These are phyloP conservation scores for Sylvilagus floridanus DNA, from an alignment of 2,797 vertebrate species.

Conservation along the genomic window DNA sequence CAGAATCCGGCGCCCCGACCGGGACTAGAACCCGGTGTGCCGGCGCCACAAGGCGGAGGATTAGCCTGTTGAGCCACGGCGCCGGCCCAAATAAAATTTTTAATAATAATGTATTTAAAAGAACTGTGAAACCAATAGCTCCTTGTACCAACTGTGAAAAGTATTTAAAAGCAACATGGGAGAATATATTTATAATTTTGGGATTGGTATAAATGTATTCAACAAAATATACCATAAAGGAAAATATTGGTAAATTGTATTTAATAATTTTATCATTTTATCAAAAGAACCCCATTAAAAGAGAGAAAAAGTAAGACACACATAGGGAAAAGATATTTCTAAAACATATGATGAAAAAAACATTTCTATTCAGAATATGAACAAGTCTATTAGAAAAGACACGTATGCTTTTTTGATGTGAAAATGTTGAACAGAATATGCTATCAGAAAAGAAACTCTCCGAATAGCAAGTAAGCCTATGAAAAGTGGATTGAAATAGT, in stretches of 20 bases:
- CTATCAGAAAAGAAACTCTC: not conserved
- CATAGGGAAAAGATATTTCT: not conserved
- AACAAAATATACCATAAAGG: constrained; percentile 5
- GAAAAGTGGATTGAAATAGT: not conserved
- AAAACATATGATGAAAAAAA: not conserved
- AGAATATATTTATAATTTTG: not conserved
- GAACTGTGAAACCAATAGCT: not conserved
- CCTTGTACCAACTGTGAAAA: not conserved
- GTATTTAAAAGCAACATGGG: not conserved
- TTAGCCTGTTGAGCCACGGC: too few relatives aligned
- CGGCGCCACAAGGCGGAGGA: too few relatives aligned
- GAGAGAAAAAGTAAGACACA: not conserved
- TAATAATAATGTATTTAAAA: constrained; percentile 26
- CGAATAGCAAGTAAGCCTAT: not conserved
- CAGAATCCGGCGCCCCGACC: too few relatives aligned
- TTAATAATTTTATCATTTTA: not conserved
- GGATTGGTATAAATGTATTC: not conserved
- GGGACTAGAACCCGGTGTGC: too few relatives aligned
- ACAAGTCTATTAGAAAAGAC: not conserved
- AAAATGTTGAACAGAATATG: not conserved
- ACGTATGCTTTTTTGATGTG: not conserved
- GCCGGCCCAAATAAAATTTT: too few relatives aligned
- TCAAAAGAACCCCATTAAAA: not conserved
- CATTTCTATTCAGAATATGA: not conserved
- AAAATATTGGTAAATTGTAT: constrained; percentile 7